Base-by-base conservation (phyloP, 23 tunicate species). In the Clavelina lepadiformis region DNA sequence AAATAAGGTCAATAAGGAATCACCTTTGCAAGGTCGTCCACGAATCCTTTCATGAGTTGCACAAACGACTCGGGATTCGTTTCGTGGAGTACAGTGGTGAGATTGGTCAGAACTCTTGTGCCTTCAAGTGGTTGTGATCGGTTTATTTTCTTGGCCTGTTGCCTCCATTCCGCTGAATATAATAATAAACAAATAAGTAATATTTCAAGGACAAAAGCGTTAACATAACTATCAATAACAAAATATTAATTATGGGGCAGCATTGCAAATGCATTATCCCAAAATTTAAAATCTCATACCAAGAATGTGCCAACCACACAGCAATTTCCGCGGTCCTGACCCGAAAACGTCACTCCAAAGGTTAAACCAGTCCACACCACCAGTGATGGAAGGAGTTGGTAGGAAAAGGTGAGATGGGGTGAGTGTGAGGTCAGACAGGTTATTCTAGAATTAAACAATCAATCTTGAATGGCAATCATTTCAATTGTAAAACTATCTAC, bases 291-390 rank as follows among this genome's bases (percentile, higher is more conserved):
- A n/a, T n/a, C 3, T 53, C 65, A 31, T 70, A 85, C 94, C 74
- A 6, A 76, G n/a, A 33, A 89, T 51, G 76, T 81, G 83, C 97
- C 97, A 89, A 13, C 75, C 44, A 18, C 83, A 72, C 1, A 81
- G 22, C 18, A 89, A 38, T 29, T 75, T 82, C 22, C 88, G 58
- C 13, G 91, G 91, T 5, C 97, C 88, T 2, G 79, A 51, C 1
- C 91, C 97, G 35, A 89, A 89, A 1, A 73, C 65, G 11, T 55
- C 28, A 2, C 46, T 56, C 97, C 97, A 89, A 31, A 81, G 51
- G 1, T 69, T 61, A 54, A 75, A 81, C 84, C 97, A 89, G 59
- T 89, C 97, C 20, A 58, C 56, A 18, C 80, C 88, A 0, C 65
- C 72, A 3, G 82, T 80, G 36, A 86, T 53, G 8, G 67, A 75